Conservation (phyloP, 2,797 vertebrate species). For the Lagocephalus sceleratus region DNA sequence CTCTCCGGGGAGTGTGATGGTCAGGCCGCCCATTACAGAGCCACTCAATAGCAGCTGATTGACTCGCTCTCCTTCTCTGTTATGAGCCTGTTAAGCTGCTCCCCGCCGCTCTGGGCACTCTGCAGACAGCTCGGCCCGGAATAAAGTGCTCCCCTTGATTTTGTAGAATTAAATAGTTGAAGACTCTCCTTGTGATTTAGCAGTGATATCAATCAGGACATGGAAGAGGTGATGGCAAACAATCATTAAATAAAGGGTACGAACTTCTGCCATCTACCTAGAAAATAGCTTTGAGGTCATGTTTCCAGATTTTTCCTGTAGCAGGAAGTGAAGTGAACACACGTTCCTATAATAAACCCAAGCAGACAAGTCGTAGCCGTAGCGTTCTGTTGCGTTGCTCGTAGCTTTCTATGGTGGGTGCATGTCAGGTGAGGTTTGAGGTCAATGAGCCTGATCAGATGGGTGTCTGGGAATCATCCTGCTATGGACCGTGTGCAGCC, state of each 20-base stretch:
- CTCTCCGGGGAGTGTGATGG: constrained; percentile 66
- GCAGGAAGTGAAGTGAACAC: no score
- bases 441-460: no score
- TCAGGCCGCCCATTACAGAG: constrained; percentile 68
- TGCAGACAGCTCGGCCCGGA: constrained; percentile 40
- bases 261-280: not conserved
- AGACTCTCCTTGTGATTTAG: constrained; percentile 33
- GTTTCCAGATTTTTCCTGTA: no score
- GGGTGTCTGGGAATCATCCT: no score
- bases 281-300: not conserved
- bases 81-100: constrained; percentile 64
- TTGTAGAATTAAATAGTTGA: constrained; percentile 42
- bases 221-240: not conserved
- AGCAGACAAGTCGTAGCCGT: no score
- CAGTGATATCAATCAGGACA: constrained; percentile 36
- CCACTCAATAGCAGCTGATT: constrained; percentile 70
- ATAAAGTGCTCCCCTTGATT: constrained; percentile 56
- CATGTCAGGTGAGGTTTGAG: no score
- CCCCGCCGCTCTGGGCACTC: constrained; percentile 44
- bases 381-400: no score
- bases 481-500: no score
- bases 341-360: no score
- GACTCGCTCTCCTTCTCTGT: constrained; percentile 56
- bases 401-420: no score
- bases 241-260: no score